Percentiles rank a stretch among this genome's conserved stretches.
These are phyloP conservation scores for Engraulis encrasicolus DNA, from an alignment of 2,113 vertebrate genomes.

Conservation along the genomic window DNA sequence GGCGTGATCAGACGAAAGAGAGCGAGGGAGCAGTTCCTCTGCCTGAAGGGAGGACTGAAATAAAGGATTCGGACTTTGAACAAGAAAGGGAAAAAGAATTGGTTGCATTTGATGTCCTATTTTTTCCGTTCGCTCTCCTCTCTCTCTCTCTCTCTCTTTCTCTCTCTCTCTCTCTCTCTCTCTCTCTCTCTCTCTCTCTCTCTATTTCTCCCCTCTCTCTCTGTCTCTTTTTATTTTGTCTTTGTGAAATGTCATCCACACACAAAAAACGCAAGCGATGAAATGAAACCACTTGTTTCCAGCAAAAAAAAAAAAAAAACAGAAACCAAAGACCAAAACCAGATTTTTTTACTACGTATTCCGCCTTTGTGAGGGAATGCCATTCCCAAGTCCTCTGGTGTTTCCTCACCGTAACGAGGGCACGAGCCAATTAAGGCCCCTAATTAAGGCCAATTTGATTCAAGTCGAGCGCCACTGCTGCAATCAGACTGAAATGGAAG, in stretches of 20 bases:
- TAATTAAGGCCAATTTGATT: slow-evolving; percentile 22
- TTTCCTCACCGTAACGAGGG: background rate
- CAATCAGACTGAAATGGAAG: background rate
- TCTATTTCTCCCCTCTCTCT: background rate
- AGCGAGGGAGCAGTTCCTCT: background rate
- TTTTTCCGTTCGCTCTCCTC: background rate
- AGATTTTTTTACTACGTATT: background rate
- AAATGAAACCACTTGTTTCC: background rate
- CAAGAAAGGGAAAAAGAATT: slow-evolving; percentile 6
- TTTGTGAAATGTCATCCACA: slow-evolving; percentile 15
- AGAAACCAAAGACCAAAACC: background rate
- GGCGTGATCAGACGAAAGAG: slow-evolving; percentile 6
- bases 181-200: background rate
- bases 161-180: background rate
- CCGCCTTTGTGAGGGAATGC: background rate
- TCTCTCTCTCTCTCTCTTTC: background rate
- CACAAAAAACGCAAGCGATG: background rate
- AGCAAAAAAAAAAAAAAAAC: background rate
- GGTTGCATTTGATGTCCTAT: background rate
- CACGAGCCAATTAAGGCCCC: background rate
- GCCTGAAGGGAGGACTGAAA: slow-evolving; percentile 10
- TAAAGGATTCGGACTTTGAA: slow-evolving; percentile 12
- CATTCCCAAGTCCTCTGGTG: background rate
- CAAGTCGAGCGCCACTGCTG: slow-evolving; percentile 8
- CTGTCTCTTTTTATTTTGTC: background rate